Evolutionary conservation across 2,113 vertebrate species (phyloP), one percentile per base, ranked within the genome.

Genomic region (Campylorhamphus procurvoides): DNA sequence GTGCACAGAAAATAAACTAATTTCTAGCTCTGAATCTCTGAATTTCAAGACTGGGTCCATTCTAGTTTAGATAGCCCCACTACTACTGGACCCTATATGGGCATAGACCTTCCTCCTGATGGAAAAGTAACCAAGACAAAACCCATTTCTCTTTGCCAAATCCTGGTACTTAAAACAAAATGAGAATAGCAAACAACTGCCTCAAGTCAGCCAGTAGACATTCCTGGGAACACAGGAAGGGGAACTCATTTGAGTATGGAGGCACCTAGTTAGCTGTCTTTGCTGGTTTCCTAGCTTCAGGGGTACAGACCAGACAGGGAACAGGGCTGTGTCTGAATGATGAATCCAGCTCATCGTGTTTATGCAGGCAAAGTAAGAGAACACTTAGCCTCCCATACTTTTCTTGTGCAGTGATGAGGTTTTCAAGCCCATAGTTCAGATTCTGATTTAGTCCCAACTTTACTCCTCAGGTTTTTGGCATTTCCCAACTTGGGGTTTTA

Each of bases 181-280:
- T 17, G n/a, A 97, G 84, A 92, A 90, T 10, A 95, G 76, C 89
- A 94, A 96, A 86, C 88, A 83, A 63, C 67, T 47, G 67, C 85
- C 76, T 88, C 23, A 22, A 92, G 89, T 56, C 59, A 88, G 86
- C 60, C 86, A 92, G 91, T 72, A 94, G 89, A 84, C 47, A 3
- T 39, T 86, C 73, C 79, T 90, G 73, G 62, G 73, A 94, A 95
- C 77, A 89, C 73, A 87, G 87, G 77, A 95, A 93, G 50, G 83
- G 39, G 44, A 96, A 58, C 56, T 94, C 77, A 81, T 42, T 84
- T 60, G 84, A 82, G 35, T 46, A 66, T 50, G 74, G 74, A 78
- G 83, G 60, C 88, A 94, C 90, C 72, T 86, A 83, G 75, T 33
- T 73, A 58, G 78, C 66, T 63, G 75, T n/a, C 73, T 90, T 46